phyloP scores from a whole-genome alignment of 2,888 invertebrate species.

The Volucella inanis region DNA sequence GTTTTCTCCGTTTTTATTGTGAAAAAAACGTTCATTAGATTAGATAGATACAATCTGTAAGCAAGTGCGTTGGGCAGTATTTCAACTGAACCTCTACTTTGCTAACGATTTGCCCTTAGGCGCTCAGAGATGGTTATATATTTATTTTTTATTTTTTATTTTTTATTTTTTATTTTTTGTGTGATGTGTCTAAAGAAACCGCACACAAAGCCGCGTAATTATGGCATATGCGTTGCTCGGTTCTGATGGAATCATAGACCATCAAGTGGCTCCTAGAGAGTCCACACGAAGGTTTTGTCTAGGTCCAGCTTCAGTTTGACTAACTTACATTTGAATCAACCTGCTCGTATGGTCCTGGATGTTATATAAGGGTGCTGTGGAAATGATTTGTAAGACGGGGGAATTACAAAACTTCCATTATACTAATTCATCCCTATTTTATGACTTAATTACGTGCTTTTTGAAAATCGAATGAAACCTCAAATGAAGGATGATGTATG shows the following conservation, averaged over 20 bases:
- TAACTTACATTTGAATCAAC: conserved; percentile 39
- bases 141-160: too few species aligned
- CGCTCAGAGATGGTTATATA: neutral
- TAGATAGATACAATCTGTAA: conserved; percentile 59
- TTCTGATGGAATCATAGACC: conserved; percentile 43
- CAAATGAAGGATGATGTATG: conserved; percentile 70
- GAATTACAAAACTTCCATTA: conserved; percentile 75
- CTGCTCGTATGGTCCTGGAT: conserved; percentile 39
- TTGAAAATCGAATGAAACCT: conserved; percentile 70
- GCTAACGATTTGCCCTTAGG: conserved; percentile 42
- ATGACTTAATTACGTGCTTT: conserved; percentile 79
- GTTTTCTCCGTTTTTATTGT: conserved; percentile 27
- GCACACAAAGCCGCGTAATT: conserved; percentile 53
- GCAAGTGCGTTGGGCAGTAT: conserved; percentile 9
- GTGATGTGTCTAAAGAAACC: conserved; percentile 36
- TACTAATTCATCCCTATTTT: conserved; percentile 79
- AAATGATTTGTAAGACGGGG: conserved; percentile 4
- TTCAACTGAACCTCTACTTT: conserved; percentile 28
- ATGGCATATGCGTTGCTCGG: conserved; percentile 35
- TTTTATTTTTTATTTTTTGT: too few species aligned
- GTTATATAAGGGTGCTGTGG: conserved; percentile 48
- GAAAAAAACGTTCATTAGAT: conserved; percentile 65
- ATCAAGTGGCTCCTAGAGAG: conserved; percentile 56
- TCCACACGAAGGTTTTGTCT: conserved; percentile 19
- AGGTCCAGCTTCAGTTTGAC: conserved; percentile 4